Evolutionary conservation across 2,888 invertebrate species (phyloP), one percentile per base, ranked within the genome.

Genomic region (Dolichopus griseipennis): DNA sequence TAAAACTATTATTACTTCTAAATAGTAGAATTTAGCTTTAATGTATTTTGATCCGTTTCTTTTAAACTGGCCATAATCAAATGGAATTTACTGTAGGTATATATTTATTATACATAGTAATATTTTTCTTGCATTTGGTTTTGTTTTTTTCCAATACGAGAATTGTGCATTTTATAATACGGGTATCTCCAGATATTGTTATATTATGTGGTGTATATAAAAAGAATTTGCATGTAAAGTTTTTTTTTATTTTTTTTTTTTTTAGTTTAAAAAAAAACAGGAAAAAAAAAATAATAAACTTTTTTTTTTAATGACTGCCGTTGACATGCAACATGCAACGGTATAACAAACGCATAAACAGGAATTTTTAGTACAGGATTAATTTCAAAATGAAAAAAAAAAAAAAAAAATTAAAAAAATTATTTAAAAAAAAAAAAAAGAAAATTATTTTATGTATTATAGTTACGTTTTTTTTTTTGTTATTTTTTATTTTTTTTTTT

Each of bases 321-420:
- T 52, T 52, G 18, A 52, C 52, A 52, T 52, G 52, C 52, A 52
- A 52, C 18, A 52, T 52, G 52, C 52, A 52, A 52, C 52, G 52
- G 52, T 52, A 52, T 52, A 52, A 18, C 52, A 52, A 52, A 52
- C 15, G 52, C 52, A 52, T 52, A 52, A 52, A 52, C 52, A 52
- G 18, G 52, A 52, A 52, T 52, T 52, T 52, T 52, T 52, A 52
- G 6, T 52, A 15, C 52, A 52, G 18, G 18, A 52, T 52, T 52
- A 52, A 52, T 18, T 52, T 52, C n/a, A 52, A 52, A 52, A 52
- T 41, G 8, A 41, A n/a, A 52, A 52, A 6, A 52, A 52, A n/a
- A 52, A 52, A 37, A 37, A 27, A 27, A 5, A 4, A 4, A 15
- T 41, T 41, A 9, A 6, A 41, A 41, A 41, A 12, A 41, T 41